phyloP scores from a whole-genome alignment of 2,888 invertebrate genomes.

The Parnassius orleans region DNA sequence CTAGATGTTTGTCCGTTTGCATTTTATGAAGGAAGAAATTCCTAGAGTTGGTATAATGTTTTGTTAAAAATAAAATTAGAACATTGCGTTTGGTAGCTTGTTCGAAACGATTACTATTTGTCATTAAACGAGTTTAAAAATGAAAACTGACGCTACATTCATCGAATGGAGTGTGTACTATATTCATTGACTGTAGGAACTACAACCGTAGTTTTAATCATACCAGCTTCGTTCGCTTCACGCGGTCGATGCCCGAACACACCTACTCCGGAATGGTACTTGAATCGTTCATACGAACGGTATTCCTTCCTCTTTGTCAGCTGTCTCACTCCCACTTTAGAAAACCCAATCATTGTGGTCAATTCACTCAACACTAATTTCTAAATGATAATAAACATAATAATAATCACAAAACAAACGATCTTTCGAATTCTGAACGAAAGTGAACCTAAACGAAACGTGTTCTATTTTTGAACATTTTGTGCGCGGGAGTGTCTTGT shows the following conservation, averaged over 20 bases:
- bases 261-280: conserved; percentile 80
- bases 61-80: no score
- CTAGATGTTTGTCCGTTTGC: no score
- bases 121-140: no score
- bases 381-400: conserved; percentile 30
- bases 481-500: conserved; percentile 57
- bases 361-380: conserved; percentile 32
- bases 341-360: conserved; percentile 53
- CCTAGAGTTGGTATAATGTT: no score
- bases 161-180: no score
- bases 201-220: conserved; percentile 31
- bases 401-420: conserved; percentile 14
- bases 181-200: no score
- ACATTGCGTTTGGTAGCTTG: no score
- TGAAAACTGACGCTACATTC: no score
- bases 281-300: conserved; percentile 41
- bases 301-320: conserved; percentile 51
- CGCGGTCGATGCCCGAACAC: conserved; percentile 82
- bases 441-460: conserved; percentile 45
- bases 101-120: no score
- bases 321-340: conserved; percentile 55
- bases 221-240: conserved; percentile 59
- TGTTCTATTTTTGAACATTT: conserved; percentile 42
- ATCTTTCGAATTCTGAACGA: neutral
- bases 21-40: no score